Evolutionary conservation across 2,888 invertebrate genomes (phyloP), one percentile per base, ranked within the genome.

Genomic region (Clusia tigrina): DNA sequence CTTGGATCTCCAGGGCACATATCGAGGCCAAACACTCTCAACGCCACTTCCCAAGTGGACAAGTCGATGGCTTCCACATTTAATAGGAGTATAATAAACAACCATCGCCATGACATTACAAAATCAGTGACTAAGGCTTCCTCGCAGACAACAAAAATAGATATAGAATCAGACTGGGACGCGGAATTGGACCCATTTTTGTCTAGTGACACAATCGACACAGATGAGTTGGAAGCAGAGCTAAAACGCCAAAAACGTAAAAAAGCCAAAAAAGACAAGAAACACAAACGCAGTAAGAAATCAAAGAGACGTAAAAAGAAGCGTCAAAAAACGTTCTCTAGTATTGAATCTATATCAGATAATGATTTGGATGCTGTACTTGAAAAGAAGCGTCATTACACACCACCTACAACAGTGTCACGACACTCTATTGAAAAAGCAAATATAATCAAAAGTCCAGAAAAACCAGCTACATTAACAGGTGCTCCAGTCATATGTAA

Each of bases 211-310:
- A 69, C 78, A 26, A 79, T 78, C 32, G 82, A 79, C 20, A 84
- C 83, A 0, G 70, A 80, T 64, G 87, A 87, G 60, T 86, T 87
- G 67, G 86, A 87, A 63, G 86, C 87, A 42, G 84, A 85, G 70
- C 78, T 86, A 60, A 86, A 87, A 68, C 87, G 88, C 70, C 81
- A 80, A 37, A 88, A 88, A 74, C 88, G 88, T 76, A 77, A 77
- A 58, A 83, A 81, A 55, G 79, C 74, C 54, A 77, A 79, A 61
- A 83, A 83, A 70, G 78, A 81, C 65, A 81, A 90, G 81, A 90
- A 90, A 74, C 90, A 91, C 53, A 91, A 91, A 77, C 89, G 90
- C 80, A 91, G 90, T 81, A 92, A 91, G 79, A 90, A 90, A 69
- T 86, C 89, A 51, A 90, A 90, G 74, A 92, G 90, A 61, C 83